Base-by-base conservation (phyloP, 1,140 invertebrate species). In the Drosophila sucinea region DNA sequence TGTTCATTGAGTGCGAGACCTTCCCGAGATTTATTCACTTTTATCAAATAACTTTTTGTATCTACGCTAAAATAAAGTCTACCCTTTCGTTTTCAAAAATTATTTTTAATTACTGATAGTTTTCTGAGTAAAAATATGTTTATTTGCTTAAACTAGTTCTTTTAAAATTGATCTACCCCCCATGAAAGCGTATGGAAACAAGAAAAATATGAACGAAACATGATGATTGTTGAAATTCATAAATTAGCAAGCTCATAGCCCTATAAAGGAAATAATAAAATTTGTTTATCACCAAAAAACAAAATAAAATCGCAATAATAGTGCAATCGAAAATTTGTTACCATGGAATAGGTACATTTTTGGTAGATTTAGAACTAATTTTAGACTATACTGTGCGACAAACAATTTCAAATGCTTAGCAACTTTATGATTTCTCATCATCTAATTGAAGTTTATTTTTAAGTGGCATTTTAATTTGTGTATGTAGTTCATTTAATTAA, bases 211-310 rank as follows among this genome's bases (percentile, higher is more conserved):
- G 27, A 51, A 51, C 25, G 6, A 25, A 51, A 10, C 44, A 51
- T 25, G 44, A 25, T 51, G 44, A 51, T 25, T 51, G 44, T 8
- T 23, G 8, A 51, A 51, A 51, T 51, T 27, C 25, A 51, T 23
- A 51, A 51, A 51, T 51, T 51, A 51, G 44, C 44, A 25, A 51
- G 23, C 25, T 51, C 23, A 51, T 51, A 51, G n/a, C 40, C 40
- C n/a, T 41, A 17, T 3, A 41, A 51, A 51, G 44, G 44, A 51
- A 51, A 51, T 51, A 51, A 51, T 27, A 27, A 51, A 25, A 51
- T 51, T 10, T 8, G 7, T 11, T 27, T 51, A 51, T 27, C 44
- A 51, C 23, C 25, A 27, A 51, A 51, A 47, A 5, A 41, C 23
- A 2, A 51, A 51, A 51, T 27, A 10, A 51, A 27, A 51, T 51